Evolutionary conservation across 2,113 vertebrate species (phyloP).

Genomic region (Mellivora capensis): DNA sequence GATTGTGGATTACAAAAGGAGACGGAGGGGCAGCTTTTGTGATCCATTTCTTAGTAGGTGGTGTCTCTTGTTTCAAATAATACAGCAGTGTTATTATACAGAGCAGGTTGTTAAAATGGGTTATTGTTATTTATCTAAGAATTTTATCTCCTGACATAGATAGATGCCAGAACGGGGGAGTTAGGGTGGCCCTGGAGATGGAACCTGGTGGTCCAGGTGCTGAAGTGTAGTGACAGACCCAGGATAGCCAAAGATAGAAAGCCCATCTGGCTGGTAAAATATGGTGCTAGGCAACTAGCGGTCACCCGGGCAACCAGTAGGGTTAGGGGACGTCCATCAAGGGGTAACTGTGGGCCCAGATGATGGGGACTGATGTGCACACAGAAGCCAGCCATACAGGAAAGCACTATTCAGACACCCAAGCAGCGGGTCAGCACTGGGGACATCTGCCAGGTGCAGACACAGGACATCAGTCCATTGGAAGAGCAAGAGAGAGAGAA

Average conservation of each 20-base stretch:
- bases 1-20: neutral
- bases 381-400: neutral
- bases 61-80: neutral
- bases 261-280: constrained; percentile 23
- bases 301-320: constrained; percentile 39
- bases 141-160: constrained; percentile 43
- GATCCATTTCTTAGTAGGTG: neutral
- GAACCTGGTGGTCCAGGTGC: constrained; percentile 7
- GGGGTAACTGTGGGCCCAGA: neutral
- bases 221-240: neutral
- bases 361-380: neutral
- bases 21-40: neutral
- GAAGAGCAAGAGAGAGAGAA: neutral
- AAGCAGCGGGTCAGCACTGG: neutral
- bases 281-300: neutral
- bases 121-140: neutral
- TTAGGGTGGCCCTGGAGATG: neutral
- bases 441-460: neutral
- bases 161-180: neutral
- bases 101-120: neutral
- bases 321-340: neutral
- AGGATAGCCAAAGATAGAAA: constrained; percentile 3
- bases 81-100: neutral
- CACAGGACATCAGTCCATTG: neutral
- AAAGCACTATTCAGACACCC: neutral